A percentile compares a stretch with the other conserved stretches of the same genome.
These are phyloP conservation scores for Bucco capensis DNA, from an alignment of 2,113 vertebrate genomes.

Conservation along the genomic window DNA sequence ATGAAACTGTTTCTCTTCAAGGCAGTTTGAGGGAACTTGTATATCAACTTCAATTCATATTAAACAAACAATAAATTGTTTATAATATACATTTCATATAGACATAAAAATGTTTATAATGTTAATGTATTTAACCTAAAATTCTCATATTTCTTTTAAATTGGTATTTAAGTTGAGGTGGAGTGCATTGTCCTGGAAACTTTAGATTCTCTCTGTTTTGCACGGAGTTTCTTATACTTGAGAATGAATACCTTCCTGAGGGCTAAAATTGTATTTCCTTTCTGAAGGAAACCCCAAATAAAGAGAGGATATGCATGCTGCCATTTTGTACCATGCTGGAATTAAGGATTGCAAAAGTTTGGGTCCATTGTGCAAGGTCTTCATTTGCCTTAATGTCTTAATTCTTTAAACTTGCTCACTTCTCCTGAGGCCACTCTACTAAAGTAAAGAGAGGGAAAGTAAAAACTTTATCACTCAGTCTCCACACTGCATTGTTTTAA, in stretches of 20 bases:
- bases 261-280: neutral
- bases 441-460: neutral
- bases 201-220: neutral
- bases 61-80: neutral
- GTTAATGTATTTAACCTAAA: neutral
- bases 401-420: neutral
- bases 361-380: neutral
- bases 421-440: neutral
- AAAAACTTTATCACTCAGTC: neutral
- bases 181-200: neutral
- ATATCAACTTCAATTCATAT: neutral
- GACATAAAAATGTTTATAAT: neutral
- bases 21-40: neutral
- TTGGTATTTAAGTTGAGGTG: neutral
- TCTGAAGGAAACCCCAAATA: neutral
- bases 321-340: neutral
- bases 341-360: neutral
- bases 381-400: neutral
- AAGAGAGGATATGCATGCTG: neutral
- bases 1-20: neutral
- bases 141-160: neutral
- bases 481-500: neutral
- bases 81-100: neutral
- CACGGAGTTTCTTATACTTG: neutral
- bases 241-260: neutral